Evolutionary conservation across 2,797 vertebrate species (phyloP).

Genomic region (Poeciliopsis infans): DNA sequence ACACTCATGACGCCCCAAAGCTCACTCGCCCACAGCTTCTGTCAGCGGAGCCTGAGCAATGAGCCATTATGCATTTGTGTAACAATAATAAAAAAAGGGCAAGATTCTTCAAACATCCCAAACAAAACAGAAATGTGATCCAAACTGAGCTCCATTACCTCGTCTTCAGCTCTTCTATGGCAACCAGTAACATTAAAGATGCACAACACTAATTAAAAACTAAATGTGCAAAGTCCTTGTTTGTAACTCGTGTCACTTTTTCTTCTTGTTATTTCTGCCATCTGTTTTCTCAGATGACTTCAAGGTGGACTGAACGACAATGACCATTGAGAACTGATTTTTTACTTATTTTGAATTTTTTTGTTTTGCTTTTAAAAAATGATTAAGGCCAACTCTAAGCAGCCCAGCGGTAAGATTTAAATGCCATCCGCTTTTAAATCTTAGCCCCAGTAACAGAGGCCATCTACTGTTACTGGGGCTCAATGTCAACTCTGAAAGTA

Average conservation of each 20-base stretch:
- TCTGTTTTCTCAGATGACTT: constrained; percentile 31
- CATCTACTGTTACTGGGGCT: constrained; percentile 54
- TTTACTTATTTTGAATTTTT: neutral
- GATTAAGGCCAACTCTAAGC: constrained; percentile 44
- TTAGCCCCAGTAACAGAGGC: too few relatives aligned
- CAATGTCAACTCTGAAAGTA: constrained; percentile 57
- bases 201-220: neutral
- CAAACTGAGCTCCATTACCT: neutral
- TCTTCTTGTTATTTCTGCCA: constrained; percentile 19
- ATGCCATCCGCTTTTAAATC: constrained; percentile 57
- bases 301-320: constrained; percentile 30
- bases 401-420: constrained; percentile 47
- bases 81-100: constrained; percentile 24
- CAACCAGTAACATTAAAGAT: constrained; percentile 6
- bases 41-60: constrained; percentile 51
- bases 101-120: constrained; percentile 4
- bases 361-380: constrained; percentile 16
- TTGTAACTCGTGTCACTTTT: constrained; percentile 10
- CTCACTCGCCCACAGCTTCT: constrained; percentile 71
- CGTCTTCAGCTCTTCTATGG: constrained; percentile 10
- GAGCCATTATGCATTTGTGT: constrained; percentile 36
- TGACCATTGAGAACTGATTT: neutral
- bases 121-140: constrained; percentile 2
- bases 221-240: constrained; percentile 2
- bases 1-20: constrained; percentile 70